Conservation (phyloP, 2,888 invertebrate genomes). For the Ischnura elegans region DNA sequence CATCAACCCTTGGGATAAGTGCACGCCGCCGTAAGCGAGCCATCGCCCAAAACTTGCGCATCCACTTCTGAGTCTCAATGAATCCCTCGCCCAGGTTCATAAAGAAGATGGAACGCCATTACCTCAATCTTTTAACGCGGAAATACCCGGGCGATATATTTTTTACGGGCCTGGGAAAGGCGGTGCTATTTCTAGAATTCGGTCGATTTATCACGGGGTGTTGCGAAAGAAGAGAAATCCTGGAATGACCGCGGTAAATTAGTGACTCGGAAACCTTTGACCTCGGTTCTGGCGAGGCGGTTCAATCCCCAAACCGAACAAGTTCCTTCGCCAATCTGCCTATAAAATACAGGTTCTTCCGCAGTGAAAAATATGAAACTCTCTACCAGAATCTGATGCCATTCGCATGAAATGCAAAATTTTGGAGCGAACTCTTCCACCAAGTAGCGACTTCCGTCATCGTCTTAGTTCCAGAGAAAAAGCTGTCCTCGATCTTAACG, state of each 20-base stretch:
- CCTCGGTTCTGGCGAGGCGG: neutral
- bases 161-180: neutral
- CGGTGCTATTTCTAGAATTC: neutral
- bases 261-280: conserved; percentile 8
- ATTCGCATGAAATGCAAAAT: too few relatives aligned
- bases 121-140: neutral
- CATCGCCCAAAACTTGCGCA: neutral
- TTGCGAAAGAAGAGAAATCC: neutral
- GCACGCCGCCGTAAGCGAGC: neutral
- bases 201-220: conserved; percentile 17
- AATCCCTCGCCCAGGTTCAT: neutral
- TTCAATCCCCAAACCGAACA: too few relatives aligned
- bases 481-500: too few relatives aligned
- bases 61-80: neutral
- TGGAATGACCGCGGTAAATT: conserved; percentile 7
- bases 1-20: too few relatives aligned
- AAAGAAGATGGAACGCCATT: neutral
- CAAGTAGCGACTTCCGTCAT: too few relatives aligned
- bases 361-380: too few relatives aligned
- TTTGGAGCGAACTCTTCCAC: too few relatives aligned
- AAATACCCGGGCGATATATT: neutral
- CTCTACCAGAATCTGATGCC: too few relatives aligned
- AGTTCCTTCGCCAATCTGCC: too few relatives aligned
- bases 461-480: too few relatives aligned
- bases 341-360: too few relatives aligned